These are phyloP conservation scores for Chaitophorus viminalis DNA, from an alignment of 2,888 invertebrate species.

Conservation along the genomic window DNA sequence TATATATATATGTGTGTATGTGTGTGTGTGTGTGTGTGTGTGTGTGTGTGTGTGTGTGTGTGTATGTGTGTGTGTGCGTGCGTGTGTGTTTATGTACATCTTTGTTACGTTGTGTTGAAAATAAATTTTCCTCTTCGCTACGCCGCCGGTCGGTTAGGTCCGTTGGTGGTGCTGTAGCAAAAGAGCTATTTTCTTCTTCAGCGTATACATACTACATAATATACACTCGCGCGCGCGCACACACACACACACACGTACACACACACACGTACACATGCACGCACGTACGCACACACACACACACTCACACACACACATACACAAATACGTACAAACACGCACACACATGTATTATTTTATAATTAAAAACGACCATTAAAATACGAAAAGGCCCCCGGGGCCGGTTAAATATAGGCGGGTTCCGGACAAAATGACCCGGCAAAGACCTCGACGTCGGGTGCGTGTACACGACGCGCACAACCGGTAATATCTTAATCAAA, in stretches of 20 bases:
- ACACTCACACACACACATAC: not conserved
- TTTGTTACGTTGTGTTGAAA: not conserved
- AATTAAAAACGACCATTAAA: constrained; percentile 58
- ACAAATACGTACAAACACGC: not conserved
- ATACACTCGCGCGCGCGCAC: constrained; percentile 5
- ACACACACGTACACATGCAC: not conserved
- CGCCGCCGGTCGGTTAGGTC: not conserved
- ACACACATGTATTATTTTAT: constrained; percentile 41
- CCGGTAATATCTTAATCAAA: constrained; percentile 62
- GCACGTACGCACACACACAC: not conserved
- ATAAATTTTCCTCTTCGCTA: constrained; percentile 12
- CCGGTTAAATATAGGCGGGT: constrained; percentile 51
- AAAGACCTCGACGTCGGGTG: constrained; percentile 41
- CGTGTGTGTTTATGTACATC: not conserved
- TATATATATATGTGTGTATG: not conserved
- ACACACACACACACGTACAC: not conserved
- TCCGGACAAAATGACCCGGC: constrained; percentile 23
- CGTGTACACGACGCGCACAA: too few species aligned
- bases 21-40: too few species aligned
- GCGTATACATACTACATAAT: too few species aligned
- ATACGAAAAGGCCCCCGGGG: constrained; percentile 45
- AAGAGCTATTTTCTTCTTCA: not conserved
- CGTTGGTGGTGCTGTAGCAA: too few species aligned
- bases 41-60: not conserved
- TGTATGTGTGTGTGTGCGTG: not conserved